Conservation (phyloP, 2,113 vertebrate genomes). For the Phyllostomus discolor region DNA sequence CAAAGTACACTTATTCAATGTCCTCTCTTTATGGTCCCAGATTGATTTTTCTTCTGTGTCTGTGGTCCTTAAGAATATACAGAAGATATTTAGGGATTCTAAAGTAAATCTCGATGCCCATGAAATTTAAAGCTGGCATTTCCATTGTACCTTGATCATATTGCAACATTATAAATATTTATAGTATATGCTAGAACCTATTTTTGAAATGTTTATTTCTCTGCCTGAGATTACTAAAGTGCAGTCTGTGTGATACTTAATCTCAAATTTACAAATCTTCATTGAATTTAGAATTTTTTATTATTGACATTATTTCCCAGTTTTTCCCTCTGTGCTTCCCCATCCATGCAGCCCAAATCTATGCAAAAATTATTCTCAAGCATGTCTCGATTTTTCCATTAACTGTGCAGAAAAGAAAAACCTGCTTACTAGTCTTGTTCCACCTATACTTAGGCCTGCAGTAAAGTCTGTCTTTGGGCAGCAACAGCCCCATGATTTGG, state of each 20-base stretch:
- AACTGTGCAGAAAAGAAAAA: neutral
- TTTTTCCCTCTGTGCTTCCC: too few species aligned
- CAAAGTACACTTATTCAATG: neutral
- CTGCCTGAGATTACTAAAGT: neutral
- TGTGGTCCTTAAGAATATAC: neutral
- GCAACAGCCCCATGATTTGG: neutral
- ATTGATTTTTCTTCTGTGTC: neutral
- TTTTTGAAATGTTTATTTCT: slow-evolving; percentile 4
- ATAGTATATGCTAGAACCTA: neutral
- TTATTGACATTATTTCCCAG: too few species aligned
- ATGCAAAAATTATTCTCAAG: neutral
- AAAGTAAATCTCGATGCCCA: neutral
- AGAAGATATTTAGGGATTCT: neutral
- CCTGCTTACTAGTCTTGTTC: neutral
- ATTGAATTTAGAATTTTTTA: neutral
- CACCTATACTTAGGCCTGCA: neutral
- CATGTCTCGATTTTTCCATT: neutral
- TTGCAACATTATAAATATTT: neutral
- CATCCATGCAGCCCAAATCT: neutral
- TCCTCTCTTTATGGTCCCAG: neutral
- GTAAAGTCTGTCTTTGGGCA: neutral
- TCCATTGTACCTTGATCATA: neutral
- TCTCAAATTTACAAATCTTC: neutral
- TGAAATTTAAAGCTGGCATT: neutral
- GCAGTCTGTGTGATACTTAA: neutral